These are phyloP conservation scores for Strigamia crassipes DNA, from an alignment of 2,888 invertebrate species.

Conservation along the genomic window DNA sequence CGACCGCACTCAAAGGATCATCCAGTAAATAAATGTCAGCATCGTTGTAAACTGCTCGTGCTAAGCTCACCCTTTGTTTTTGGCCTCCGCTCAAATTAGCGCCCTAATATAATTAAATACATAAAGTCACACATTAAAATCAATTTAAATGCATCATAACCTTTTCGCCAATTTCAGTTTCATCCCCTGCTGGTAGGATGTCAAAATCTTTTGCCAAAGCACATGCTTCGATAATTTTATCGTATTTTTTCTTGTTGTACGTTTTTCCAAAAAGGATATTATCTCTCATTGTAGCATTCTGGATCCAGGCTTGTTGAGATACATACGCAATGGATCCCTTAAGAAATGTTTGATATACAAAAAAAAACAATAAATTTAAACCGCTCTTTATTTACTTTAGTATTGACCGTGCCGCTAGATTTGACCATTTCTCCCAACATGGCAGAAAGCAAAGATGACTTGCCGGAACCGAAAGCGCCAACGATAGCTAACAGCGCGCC, in stretches of 20 bases:
- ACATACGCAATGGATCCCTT: constrained; percentile 64
- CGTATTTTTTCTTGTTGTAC: constrained; percentile 55
- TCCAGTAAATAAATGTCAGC: constrained; percentile 63
- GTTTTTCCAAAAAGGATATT: constrained; percentile 63
- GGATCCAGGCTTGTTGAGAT: constrained; percentile 66
- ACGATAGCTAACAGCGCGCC: constrained; percentile 34
- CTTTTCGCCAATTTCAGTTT: constrained; percentile 67
- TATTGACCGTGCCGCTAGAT: constrained; percentile 12
- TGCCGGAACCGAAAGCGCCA: constrained; percentile 36
- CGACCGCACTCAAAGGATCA: constrained; percentile 65
- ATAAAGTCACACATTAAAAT: no score
- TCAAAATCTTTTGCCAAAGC: constrained; percentile 63
- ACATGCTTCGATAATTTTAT: constrained; percentile 58
- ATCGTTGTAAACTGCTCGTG: constrained; percentile 59
- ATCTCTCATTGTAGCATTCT: constrained; percentile 62
- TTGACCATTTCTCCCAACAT: constrained; percentile 43
- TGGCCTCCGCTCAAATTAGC: constrained; percentile 69
- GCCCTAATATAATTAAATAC: constrained; percentile 61
- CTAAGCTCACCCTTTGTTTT: constrained; percentile 60
- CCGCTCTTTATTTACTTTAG: background rate
- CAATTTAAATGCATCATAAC: constrained; percentile 54
- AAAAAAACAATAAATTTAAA: background rate
- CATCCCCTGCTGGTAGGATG: constrained; percentile 63
- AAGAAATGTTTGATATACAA: background rate
- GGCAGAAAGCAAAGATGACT: constrained; percentile 34